Base-by-base conservation (phyloP, 2,113 vertebrate genomes). In the Trochalopteron elliotii region DNA sequence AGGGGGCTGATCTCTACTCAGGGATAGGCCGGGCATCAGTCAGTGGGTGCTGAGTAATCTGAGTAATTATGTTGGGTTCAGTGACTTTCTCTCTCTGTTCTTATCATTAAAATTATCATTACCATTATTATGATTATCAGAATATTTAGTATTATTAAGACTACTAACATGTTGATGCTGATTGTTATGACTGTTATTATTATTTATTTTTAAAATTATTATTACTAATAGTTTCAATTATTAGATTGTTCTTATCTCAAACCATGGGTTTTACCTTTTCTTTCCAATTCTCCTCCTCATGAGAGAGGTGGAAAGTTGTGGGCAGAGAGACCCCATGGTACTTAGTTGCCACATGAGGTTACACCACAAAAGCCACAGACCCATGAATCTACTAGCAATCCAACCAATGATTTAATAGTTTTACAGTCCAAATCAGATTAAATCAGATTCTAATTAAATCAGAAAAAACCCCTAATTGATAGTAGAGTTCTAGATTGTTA, bases 101-200 rank as follows among this genome's bases (percentile, higher is more conserved):
- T 28, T 45, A 45, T 42, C 4, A 50, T 47, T 39, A 24, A 33
- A 61, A n/a, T 55, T 55, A 31, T 40, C 11, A 27, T 69, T 22
- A 68, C 23, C 5, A 42, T 56, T 37, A 45, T 40, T n/a, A 39
- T 33, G 6, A 55, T 39, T 61, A n/a, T n/a, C 23, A 70, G 6
- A 22, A 28, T 61, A 22, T 53, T 20, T 55, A 45, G 2, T 9
- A 13, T 16, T 24, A 35, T 30, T 30, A 30, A 5, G 3, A 40
- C 28, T 21, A n/a, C 1, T 13, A n/a, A 22, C 17, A n/a, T 30
- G 11, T 30, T 14, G 1, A 6, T n/a, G 5, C 1, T n/a, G 4
- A 12, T 52, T 33, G 5, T 30, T 40, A 7, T 25, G 20, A 5
- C 20, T 64, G 7, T 25, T 10, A 9, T 11, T 12, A 10, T 11